phyloP scores from a whole-genome alignment of 2,797 vertebrate genomes.

The Danio aesculapii region DNA sequence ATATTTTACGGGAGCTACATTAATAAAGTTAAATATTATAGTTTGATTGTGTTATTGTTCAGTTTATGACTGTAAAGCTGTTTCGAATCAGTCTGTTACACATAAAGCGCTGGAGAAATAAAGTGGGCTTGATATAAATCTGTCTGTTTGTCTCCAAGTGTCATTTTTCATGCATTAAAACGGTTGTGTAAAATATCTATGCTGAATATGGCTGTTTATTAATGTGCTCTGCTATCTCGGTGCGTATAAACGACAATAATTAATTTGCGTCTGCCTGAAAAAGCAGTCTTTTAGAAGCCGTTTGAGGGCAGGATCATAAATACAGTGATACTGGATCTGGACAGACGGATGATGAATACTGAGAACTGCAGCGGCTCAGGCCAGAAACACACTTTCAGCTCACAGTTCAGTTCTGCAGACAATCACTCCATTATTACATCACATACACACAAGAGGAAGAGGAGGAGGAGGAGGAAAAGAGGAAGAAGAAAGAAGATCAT shows the following conservation, averaged over 20 bases:
- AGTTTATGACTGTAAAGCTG: too few relatives aligned
- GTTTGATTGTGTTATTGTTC: too few relatives aligned
- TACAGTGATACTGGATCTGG: neutral
- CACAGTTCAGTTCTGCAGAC: neutral
- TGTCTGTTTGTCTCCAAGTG: neutral
- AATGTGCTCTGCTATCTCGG: neutral
- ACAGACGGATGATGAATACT: neutral
- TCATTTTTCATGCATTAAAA: neutral
- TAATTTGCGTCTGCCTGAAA: neutral
- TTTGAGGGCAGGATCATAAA: neutral
- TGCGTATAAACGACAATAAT: neutral
- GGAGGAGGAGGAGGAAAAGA: neutral
- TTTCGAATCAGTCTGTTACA: too few relatives aligned
- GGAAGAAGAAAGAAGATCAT: neutral
- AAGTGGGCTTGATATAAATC: too few relatives aligned
- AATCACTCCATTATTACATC: constrained; percentile 10
- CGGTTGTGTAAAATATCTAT: neutral
- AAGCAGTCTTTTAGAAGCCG: neutral
- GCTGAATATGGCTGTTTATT: neutral
- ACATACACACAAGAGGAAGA: too few relatives aligned
- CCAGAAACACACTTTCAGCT: neutral
- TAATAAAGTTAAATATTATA: too few relatives aligned
- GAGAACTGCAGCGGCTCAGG: neutral
- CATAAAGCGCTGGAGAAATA: too few relatives aligned
- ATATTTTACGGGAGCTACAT: too few relatives aligned